Percentiles rank a stretch among this genome's conserved stretches.
These are phyloP conservation scores for Drosophila stalkeri DNA, from an alignment of 2,888 invertebrate genomes.

Conservation along the genomic window DNA sequence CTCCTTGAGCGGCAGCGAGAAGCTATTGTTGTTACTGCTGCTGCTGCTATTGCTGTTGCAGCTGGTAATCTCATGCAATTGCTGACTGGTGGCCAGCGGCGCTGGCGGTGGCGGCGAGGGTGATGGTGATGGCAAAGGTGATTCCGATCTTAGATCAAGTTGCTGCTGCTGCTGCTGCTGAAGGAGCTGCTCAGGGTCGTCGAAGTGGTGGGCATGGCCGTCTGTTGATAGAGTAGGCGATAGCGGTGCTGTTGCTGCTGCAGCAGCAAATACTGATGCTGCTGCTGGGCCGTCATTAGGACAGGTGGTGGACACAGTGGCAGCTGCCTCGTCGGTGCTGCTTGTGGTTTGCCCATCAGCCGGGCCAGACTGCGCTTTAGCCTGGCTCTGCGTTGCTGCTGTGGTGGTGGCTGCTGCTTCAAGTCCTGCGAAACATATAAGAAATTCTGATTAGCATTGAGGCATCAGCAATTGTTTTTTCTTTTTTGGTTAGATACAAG, in stretches of 20 bases:
- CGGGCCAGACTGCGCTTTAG: slow-evolving; percentile 81
- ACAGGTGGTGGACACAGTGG: slow-evolving; percentile 30
- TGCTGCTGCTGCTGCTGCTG: slow-evolving; percentile 48
- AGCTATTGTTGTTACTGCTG: slow-evolving; percentile 71
- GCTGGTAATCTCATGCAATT: slow-evolving; percentile 48
- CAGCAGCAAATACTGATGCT: slow-evolving; percentile 67
- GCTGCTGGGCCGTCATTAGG: slow-evolving; percentile 70
- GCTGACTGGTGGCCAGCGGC: slow-evolving; percentile 24
- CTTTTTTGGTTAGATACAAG: slow-evolving; percentile 2
- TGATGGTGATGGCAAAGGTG: slow-evolving; percentile 27
- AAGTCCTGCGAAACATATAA: slow-evolving; percentile 68
- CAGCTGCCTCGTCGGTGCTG: slow-evolving; percentile 19
- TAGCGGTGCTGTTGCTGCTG: slow-evolving; percentile 78
- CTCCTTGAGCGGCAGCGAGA: slow-evolving; percentile 84
- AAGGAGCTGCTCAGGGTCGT: slow-evolving; percentile 61
- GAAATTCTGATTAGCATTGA: slow-evolving; percentile 15
- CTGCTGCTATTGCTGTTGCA: slow-evolving; percentile 72
- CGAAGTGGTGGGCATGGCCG: slow-evolving; percentile 72
- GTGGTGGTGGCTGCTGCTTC: slow-evolving; percentile 54
- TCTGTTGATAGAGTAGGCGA: slow-evolving; percentile 75
- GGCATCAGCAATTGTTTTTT: not conserved
- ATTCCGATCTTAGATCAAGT: slow-evolving; percentile 68
- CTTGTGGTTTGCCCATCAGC: slow-evolving; percentile 67
- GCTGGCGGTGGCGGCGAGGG: slow-evolving; percentile 10
- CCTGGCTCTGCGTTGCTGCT: slow-evolving; percentile 77